These are phyloP conservation scores for Apocheima hispidaria DNA, from an alignment of 2,888 invertebrate species.

Conservation along the genomic window DNA sequence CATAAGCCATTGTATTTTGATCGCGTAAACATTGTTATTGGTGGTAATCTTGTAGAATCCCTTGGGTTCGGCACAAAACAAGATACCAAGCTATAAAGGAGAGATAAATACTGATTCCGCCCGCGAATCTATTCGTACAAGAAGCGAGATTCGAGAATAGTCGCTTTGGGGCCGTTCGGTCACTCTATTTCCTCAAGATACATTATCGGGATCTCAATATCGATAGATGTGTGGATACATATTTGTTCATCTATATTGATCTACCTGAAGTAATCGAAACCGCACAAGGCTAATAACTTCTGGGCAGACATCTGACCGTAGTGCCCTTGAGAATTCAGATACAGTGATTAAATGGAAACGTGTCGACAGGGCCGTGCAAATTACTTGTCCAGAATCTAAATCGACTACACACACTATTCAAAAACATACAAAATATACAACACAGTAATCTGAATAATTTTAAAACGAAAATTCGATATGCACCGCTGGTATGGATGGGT, in stretches of 20 bases:
- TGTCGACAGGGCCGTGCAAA: slow-evolving; percentile 28
- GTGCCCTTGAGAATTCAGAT: slow-evolving; percentile 49
- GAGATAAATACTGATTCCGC: slow-evolving; percentile 58
- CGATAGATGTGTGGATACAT: slow-evolving; percentile 51
- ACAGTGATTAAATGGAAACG: slow-evolving; percentile 48
- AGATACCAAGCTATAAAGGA: slow-evolving; percentile 51
- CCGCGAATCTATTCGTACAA: slow-evolving; percentile 56
- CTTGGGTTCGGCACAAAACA: slow-evolving; percentile 46
- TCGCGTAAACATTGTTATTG: slow-evolving; percentile 45
- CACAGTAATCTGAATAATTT: slow-evolving; percentile 60
- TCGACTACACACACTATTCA: slow-evolving; percentile 34
- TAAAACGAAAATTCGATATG: slow-evolving; percentile 76
- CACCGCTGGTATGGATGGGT: slow-evolving; percentile 86
- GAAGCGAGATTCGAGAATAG: slow-evolving; percentile 69
- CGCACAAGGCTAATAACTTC: slow-evolving; percentile 68
- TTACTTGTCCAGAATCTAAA: slow-evolving; percentile 23
- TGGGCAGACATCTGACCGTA: slow-evolving; percentile 50
- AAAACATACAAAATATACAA: slow-evolving; percentile 53
- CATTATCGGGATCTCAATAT: slow-evolving; percentile 54
- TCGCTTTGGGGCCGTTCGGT: slow-evolving; percentile 67
- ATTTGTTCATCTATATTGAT: slow-evolving; percentile 59
- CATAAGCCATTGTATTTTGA: slow-evolving; percentile 44
- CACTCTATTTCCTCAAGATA: slow-evolving; percentile 66
- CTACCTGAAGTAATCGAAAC: slow-evolving; percentile 62
- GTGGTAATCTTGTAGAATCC: slow-evolving; percentile 43